Base-by-base conservation (phyloP, 1,140 invertebrate species). In the Atopsyche davidsoni region DNA sequence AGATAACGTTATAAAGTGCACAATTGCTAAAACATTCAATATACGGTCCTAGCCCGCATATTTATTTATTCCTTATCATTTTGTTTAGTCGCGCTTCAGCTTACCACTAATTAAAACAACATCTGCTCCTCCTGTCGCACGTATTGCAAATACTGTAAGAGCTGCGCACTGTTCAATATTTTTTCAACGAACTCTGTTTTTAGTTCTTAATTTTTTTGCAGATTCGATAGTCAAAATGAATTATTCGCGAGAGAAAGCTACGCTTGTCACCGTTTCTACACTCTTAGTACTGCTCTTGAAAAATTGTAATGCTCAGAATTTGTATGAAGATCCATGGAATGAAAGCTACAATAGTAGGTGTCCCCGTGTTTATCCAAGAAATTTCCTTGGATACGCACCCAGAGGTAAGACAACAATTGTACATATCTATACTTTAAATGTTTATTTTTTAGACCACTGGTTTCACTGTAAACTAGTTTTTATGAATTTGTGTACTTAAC, bases 271-370 rank as follows among this genome's bases (percentile, higher is more conserved):
- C 32, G 1, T 21, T 50, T 34, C 10, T 57, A 57, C 25, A 21
- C 23, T 53, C 2, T 24, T 57, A 10, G 45, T 53, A 4, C 10
- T 46, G 10, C 25, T 53, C 19, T 34, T 46, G 9, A 49, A 52
- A 32, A 22, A 44, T 4, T 57, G 49, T 39, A 40, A 48, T 42
- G 50, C 43, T 24, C 55, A 57, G 50, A 46, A 19, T 40, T 19
- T 40, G 21, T 73, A 67, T 53, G 70, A 63, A 46, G 71, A 72
- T 60, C 55, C 62, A 31, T 72, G 69, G 69, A 65, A 51, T 60
- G 68, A 72, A 50, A 71, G 68, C 46, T 71, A 72, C 62, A 70
- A 59, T 47, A 70, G 67, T 58, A 69, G 68, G 53, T 74, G 72
- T 39, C 68, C 72, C 6, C 69, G 69, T 59, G 55, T 74, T 31